These are phyloP conservation scores for Rhabdomys pumilio DNA, from an alignment of 2,797 vertebrate genomes.

Conservation along the genomic window DNA sequence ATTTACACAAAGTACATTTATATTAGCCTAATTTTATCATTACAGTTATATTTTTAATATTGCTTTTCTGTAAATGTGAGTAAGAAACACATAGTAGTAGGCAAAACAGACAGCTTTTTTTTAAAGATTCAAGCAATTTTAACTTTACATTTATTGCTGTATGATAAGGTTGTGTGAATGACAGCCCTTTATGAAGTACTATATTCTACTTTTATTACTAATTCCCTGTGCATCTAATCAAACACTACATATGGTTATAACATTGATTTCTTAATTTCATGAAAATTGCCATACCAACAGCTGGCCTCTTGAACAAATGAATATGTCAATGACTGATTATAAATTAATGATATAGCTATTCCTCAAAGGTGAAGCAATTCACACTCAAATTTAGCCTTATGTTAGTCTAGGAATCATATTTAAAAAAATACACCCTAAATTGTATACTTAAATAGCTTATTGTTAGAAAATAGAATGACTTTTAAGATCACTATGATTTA, in stretches of 20 bases:
- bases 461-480: conserved; percentile 44
- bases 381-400: conserved; percentile 63
- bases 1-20: not conserved
- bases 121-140: conserved; percentile 71
- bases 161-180: conserved; percentile 84
- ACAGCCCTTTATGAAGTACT: conserved; percentile 82
- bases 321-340: conserved; percentile 82
- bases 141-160: conserved; percentile 66
- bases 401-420: conserved; percentile 5
- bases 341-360: conserved; percentile 83
- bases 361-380: conserved; percentile 75
- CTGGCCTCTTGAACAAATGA: conserved; percentile 86
- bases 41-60: not conserved
- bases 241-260: conserved; percentile 85
- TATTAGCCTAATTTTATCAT: not conserved
- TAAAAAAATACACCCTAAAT: conserved; percentile 58
- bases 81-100: not conserved
- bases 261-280: conserved; percentile 88
- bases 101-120: conserved; percentile 51
- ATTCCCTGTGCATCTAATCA: conserved; percentile 83
- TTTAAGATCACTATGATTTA: conserved; percentile 34
- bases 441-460: conserved; percentile 65
- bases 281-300: conserved; percentile 86
- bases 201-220: conserved; percentile 84
- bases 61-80: conserved; percentile 35